These are phyloP conservation scores for Napeogenes sylphis DNA, from an alignment of 2,888 invertebrate species.

Conservation along the genomic window DNA sequence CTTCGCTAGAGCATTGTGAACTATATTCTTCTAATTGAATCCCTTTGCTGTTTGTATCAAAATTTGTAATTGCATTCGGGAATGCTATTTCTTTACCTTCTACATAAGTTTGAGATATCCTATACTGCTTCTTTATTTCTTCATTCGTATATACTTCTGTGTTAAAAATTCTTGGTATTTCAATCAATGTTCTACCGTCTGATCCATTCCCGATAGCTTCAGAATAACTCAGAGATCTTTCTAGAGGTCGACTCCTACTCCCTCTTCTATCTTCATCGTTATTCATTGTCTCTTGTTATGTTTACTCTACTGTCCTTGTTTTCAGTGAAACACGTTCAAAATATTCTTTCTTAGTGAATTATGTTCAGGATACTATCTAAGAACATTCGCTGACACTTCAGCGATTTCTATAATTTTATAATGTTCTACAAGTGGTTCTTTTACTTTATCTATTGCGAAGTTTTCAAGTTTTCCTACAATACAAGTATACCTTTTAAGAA, in stretches of 20 bases:
- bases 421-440: slow-evolving; percentile 6
- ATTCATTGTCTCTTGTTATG: slow-evolving; percentile 16
- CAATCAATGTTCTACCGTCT: slow-evolving; percentile 54
- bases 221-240: slow-evolving; percentile 66
- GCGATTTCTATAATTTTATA: neutral
- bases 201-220: slow-evolving; percentile 66
- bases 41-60: slow-evolving; percentile 39
- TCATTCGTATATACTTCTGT: slow-evolving; percentile 68
- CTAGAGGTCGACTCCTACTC: slow-evolving; percentile 54
- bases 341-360: neutral
- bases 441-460: slow-evolving; percentile 3
- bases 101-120: slow-evolving; percentile 68
- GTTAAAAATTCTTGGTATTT: slow-evolving; percentile 60
- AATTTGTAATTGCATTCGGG: slow-evolving; percentile 42
- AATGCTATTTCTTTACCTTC: slow-evolving; percentile 69
- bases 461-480: slow-evolving; percentile 14
- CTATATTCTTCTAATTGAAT: slow-evolving; percentile 40
- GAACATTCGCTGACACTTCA: neutral
- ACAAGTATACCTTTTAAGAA: slow-evolving; percentile 32
- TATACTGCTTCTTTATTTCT: slow-evolving; percentile 63
- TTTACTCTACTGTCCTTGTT: neutral
- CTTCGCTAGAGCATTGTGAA: slow-evolving; percentile 61
- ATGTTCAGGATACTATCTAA: neutral
- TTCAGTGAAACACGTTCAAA: neutral
- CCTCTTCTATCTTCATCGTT: slow-evolving; percentile 41